Evolutionary conservation across 2,888 invertebrate species (phyloP).

Genomic region (Dioctria rufipes): DNA sequence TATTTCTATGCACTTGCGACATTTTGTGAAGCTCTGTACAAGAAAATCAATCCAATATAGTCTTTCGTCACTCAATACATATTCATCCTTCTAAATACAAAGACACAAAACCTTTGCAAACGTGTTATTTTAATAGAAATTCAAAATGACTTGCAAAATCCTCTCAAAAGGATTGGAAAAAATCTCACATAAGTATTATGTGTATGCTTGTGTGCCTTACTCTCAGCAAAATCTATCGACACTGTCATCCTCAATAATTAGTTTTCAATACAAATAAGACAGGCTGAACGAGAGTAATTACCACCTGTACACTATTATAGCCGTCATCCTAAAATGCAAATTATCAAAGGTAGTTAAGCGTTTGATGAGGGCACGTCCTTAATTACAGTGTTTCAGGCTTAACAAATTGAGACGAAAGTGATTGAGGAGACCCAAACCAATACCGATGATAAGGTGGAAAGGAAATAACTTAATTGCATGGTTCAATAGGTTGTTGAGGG

Average conservation of each 20-base stretch:
- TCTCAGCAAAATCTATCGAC: background rate
- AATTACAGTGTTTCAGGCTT: constrained; percentile 57
- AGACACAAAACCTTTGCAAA: no score
- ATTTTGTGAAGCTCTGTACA: no score
- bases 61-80: no score
- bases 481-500: constrained; percentile 41
- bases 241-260: constrained; percentile 45
- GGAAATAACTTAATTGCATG: constrained; percentile 51
- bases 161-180: no score
- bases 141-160: no score
- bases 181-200: no score
- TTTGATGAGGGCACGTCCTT: constrained; percentile 58
- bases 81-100: no score
- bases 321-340: constrained; percentile 24
- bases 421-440: constrained; percentile 15
- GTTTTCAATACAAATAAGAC: constrained; percentile 33
- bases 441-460: constrained; percentile 30
- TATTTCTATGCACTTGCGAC: no score
- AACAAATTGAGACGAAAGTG: constrained; percentile 53
- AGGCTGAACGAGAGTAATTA: constrained; percentile 16
- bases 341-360: constrained; percentile 50
- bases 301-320: constrained; percentile 13
- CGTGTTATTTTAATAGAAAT: no score
- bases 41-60: no score
- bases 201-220: no score